A percentile compares a stretch with the other conserved stretches of the same genome.
Conservation (phyloP, 2,888 invertebrate genomes). For the Malthinus flaveolus region DNA sequence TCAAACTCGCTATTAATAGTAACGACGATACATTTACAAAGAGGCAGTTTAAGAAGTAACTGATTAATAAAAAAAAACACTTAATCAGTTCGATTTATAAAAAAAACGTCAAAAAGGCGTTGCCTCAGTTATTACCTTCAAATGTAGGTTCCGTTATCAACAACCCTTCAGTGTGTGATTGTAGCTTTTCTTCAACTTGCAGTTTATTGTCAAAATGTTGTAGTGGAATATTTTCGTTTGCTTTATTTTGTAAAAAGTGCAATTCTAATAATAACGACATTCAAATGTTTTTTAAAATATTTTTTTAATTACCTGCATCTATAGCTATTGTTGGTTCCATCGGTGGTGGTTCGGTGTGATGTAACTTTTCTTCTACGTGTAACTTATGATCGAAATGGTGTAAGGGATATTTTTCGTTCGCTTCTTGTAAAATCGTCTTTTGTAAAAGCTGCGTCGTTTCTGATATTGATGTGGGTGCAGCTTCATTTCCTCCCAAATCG, state of each 20-base stretch:
- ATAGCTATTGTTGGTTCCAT: neutral
- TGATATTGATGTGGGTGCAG: neutral
- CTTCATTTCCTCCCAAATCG: constrained; percentile 2
- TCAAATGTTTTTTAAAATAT: neutral
- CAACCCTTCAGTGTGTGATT: neutral
- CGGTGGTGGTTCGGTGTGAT: constrained; percentile 9
- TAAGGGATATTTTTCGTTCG: constrained; percentile 15
- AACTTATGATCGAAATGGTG: constrained; percentile 19
- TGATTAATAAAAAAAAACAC: too few relatives aligned
- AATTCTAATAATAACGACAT: neutral
- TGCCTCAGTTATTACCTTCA: constrained; percentile 3
- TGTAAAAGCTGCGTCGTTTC: constrained; percentile 8
- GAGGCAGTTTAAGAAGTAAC: too few relatives aligned
- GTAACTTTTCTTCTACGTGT: constrained; percentile 15
- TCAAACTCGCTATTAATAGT: too few relatives aligned
- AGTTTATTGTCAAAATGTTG: constrained; percentile 2
- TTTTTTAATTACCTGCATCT: neutral
- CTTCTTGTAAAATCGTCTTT: constrained; percentile 8
- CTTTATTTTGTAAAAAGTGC: constrained; percentile 6
- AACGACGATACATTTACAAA: too few relatives aligned
- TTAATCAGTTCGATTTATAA: too few relatives aligned
- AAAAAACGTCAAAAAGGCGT: neutral
- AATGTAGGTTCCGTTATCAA: neutral
- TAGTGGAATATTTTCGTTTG: constrained; percentile 2
- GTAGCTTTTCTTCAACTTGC: constrained; percentile 1